phyloP scores from a whole-genome alignment of 30 jellyfish, hydroid and myxozoan genomes.

The Sanderia malayensis region DNA sequence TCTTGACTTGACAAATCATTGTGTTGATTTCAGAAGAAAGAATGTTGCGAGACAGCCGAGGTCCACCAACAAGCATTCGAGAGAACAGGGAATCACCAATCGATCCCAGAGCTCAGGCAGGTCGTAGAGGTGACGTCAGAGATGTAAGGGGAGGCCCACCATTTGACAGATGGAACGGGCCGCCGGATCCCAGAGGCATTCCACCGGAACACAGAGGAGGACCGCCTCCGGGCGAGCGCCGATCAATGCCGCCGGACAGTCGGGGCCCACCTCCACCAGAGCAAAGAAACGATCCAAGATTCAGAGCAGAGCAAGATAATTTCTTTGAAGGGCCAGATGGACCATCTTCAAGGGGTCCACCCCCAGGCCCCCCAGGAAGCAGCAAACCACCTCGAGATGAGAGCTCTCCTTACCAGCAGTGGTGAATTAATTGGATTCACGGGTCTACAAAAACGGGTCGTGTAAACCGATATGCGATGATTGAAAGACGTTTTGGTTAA shows the following conservation, averaged over 20 bases:
- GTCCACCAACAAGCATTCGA: conserved; percentile 51
- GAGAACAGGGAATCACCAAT: conserved; percentile 28
- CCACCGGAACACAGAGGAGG: conserved; percentile 68
- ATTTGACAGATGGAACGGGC: conserved; percentile 63
- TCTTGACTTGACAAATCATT: too few relatives aligned
- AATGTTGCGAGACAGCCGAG: conserved; percentile 74
- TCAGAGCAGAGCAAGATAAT: conserved; percentile 40
- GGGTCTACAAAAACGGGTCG: too few relatives aligned
- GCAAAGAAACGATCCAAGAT: conserved; percentile 38
- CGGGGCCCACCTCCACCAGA: conserved; percentile 2
- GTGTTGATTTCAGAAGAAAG: conserved; percentile 80
- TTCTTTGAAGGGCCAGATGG: conserved; percentile 55
- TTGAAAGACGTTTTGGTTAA: too few relatives aligned
- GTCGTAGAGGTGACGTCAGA: conserved; percentile 19
- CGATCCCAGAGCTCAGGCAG: conserved; percentile 41
- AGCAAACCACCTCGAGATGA: conserved; percentile 41
- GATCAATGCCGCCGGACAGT: conserved; percentile 12
- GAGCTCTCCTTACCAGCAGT: conserved; percentile 49
- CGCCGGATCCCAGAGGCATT: conserved; percentile 70
- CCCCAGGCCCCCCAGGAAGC: conserved; percentile 47
- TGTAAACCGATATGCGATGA: too few relatives aligned
- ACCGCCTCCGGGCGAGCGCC: conserved; percentile 51
- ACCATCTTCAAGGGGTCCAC: conserved; percentile 41
- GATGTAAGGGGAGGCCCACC: conserved; percentile 67
- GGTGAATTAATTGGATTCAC: too few relatives aligned